Evolutionary conservation across 2,113 vertebrate genomes (phyloP), one percentile per base, ranked within the genome.

Genomic region (Mus spicilegus): DNA sequence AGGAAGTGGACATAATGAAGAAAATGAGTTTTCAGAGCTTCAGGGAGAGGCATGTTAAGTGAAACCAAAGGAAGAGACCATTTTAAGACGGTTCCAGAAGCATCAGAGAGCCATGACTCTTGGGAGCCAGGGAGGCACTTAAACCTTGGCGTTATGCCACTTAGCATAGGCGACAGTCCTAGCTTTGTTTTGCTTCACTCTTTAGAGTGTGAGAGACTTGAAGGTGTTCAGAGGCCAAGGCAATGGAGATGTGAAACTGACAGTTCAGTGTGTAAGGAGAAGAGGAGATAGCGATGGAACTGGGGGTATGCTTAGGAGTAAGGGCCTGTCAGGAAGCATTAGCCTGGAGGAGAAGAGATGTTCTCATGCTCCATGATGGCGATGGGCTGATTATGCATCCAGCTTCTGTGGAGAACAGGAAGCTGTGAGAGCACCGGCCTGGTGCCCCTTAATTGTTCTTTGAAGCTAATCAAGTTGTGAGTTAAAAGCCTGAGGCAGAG

Each of bases 391-490:
- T 82, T 56, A 88, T 90, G 78, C 88, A 46, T 49, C 88, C 81
- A 13, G 67, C 69, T 9, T 90, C 84, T 95, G 46, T 75, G 14
- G 49, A 77, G 49, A 77, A 51, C 42, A 56, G 33, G 46, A 88
- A 91, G 19, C 73, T 39, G 39, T 51, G 91, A 82, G 36, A 87
- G 26, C 77, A 17, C 65, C 54, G n/a, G 75, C 63, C 82, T 65
- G 54, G 54, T 92, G 61, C n/a, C 9, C 49, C 36, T 75, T 94
- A 89, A 97, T 82, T 94, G 69, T 94, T 87, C 61, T 96, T 93
- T 95, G 85, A 93, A 96, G 67, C 63, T 88, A 67, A 56, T 63
- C 11, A 22, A 20, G 42, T 94, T 92, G 61, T 91, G 36, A 82
- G 76, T 70, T 92, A 65, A 96, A 93, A 94, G 82, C 92, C 96